These are phyloP conservation scores for Amphipyra tragopoginis DNA, from an alignment of 2,888 invertebrate genomes.

Conservation along the genomic window DNA sequence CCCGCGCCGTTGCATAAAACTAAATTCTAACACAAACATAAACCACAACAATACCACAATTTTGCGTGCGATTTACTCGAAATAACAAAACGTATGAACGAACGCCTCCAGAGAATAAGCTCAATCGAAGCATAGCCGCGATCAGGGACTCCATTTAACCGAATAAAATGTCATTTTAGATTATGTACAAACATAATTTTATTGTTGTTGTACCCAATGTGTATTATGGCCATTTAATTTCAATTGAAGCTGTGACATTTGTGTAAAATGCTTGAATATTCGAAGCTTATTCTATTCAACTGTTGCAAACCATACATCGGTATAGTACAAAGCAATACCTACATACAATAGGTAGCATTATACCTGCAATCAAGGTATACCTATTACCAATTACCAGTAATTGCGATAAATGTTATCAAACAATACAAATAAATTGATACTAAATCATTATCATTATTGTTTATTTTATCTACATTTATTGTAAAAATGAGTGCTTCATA, in stretches of 20 bases:
- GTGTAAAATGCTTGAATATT: slow-evolving; percentile 23
- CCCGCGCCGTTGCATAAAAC: slow-evolving; percentile 86
- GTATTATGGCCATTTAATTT: slow-evolving; percentile 77
- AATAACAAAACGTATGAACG: slow-evolving; percentile 81
- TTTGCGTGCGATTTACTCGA: slow-evolving; percentile 70
- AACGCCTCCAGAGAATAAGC: slow-evolving; percentile 84
- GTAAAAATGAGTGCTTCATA: slow-evolving; percentile 81
- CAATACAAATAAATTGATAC: slow-evolving; percentile 84
- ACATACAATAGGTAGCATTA: slow-evolving; percentile 64
- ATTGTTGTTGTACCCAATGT: slow-evolving; percentile 71
- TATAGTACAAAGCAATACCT: slow-evolving; percentile 9
- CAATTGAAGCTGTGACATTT: slow-evolving; percentile 62
- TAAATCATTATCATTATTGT: slow-evolving; percentile 86
- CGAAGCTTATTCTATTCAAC: not conserved
- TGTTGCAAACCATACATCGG: not conserved
- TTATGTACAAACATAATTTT: slow-evolving; percentile 69
- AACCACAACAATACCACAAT: slow-evolving; percentile 67
- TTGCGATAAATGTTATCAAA: slow-evolving; percentile 85
- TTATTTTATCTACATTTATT: slow-evolving; percentile 83
- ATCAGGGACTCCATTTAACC: slow-evolving; percentile 73
- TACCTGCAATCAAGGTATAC: slow-evolving; percentile 72
- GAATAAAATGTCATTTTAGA: slow-evolving; percentile 79
- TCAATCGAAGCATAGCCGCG: slow-evolving; percentile 60
- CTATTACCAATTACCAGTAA: slow-evolving; percentile 76
- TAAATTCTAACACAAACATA: slow-evolving; percentile 76